Base-by-base conservation (phyloP, 2,888 invertebrate genomes). In the Sarcophaga variegata region DNA sequence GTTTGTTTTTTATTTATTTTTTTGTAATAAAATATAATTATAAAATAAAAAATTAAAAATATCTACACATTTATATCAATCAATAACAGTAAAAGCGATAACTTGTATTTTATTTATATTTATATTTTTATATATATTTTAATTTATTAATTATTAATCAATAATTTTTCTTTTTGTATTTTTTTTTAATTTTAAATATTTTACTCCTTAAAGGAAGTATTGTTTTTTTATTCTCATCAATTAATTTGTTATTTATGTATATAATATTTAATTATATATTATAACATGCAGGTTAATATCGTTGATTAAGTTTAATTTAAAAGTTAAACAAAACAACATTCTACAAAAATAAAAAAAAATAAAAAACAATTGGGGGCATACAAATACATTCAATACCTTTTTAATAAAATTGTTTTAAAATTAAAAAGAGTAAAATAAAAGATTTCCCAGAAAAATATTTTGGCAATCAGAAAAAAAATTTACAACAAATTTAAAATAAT, bases 21-120 rank as follows among this genome's bases (percentile, higher is more conserved):
- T 66, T 62, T 66, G 10, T 79, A 80, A 62, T 79, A 70, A 85
- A 74, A 76, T 81, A 82, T 82, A 82, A 66, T 82, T 85, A 67
- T 74, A 85, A 85, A 69, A 74, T 84, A 27, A 79, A 62, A 74
- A 67, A n/a, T 83, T 63, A 59, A 60, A 84, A 77, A 78, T 79
- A 78, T 83, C 75, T 86, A 86, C 77, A 83, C 86, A 86, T 83
- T 78, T 77, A 86, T 80, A 70, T 82, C 69, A 70, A 59, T 62
- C 20, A 62, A 72, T 83, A 86, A 86, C 86, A 86, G 74, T 86
- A 83, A 86, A 86, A 86, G 86, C 86, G 74, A 83, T 86, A 86
- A 86, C 86, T 86, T 81, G 70, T 79, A 22, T 79, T 76, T 66
- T 66, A 64, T 66, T 60, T 69, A 64, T 72, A 37, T 49, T 71